Evolutionary conservation across 2,888 invertebrate species (phyloP).

Genomic region (Chrysolina haemoptera): DNA sequence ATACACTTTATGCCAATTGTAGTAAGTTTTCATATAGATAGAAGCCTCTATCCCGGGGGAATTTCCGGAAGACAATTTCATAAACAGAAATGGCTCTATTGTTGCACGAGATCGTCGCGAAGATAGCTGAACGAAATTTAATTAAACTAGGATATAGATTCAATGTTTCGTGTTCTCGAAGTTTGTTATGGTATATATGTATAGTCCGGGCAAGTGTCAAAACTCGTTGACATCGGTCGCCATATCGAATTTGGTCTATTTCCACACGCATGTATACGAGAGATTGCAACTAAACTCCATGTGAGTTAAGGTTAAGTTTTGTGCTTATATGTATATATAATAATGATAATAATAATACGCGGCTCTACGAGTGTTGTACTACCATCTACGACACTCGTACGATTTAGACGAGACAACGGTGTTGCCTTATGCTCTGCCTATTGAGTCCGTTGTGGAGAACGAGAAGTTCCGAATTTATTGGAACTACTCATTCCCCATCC

Average conservation of each 20-base stretch:
- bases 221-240: neutral
- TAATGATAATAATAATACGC: no score
- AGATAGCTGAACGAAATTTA: constrained; percentile 25
- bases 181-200: neutral
- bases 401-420: no score
- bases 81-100: constrained; percentile 32
- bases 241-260: neutral
- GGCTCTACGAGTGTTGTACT: no score
- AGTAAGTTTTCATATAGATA: constrained; percentile 27
- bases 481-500: no score
- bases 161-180: constrained; percentile 5
- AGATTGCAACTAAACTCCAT: no score
- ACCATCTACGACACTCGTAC: no score
- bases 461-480: no score
- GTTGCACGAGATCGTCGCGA: constrained; percentile 2
- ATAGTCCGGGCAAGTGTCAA: neutral
- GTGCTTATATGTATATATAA: no score
- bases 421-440: no score
- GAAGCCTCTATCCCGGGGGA: constrained; percentile 11
- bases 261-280: neutral
- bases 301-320: no score
- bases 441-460: no score
- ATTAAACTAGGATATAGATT: constrained; percentile 25
- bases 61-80: constrained; percentile 27
- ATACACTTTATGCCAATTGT: neutral